Evolutionary conservation across 2,888 invertebrate genomes (phyloP).

Genomic region (Temnothorax ravouxi): DNA sequence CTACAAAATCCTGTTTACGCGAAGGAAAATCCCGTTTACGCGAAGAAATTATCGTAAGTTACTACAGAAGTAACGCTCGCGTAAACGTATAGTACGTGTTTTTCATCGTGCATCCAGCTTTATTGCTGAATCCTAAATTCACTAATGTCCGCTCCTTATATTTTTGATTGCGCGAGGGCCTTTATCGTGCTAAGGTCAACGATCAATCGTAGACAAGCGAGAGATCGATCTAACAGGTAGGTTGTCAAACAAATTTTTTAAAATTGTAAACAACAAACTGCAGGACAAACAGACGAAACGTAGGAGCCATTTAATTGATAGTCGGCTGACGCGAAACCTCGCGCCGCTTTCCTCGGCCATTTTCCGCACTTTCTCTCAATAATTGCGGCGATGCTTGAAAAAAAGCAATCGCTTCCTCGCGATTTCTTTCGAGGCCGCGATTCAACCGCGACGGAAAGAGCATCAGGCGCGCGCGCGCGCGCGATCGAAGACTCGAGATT

Average conservation of each 20-base stretch:
- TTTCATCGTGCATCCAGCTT: too few species aligned
- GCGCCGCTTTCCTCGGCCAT: slow-evolving; percentile 14
- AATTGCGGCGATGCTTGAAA: slow-evolving; percentile 19
- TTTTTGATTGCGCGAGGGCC: too few species aligned
- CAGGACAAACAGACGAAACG: neutral
- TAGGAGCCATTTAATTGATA: neutral
- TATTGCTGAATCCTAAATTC: too few species aligned
- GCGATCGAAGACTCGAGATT: neutral
- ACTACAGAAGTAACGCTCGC: too few species aligned
- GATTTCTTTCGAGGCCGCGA: slow-evolving; percentile 5
- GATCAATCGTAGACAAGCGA: neutral
- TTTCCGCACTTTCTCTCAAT: slow-evolving; percentile 39
- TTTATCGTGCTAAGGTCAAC: neutral
- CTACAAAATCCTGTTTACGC: too few species aligned
- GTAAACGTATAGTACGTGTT: too few species aligned
- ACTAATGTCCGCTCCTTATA: too few species aligned
- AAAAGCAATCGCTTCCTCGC: neutral
- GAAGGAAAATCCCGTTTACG: too few species aligned
- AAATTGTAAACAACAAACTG: too few species aligned
- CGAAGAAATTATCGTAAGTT: too few species aligned
- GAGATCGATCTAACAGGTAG: neutral
- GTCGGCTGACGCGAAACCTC: neutral
- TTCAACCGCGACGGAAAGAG: neutral
- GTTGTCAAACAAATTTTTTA: neutral
- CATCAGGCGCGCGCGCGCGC: neutral